A percentile compares a stretch with the other conserved stretches of the same genome.
phyloP scores from a whole-genome alignment of 2,797 vertebrate genomes.

The Lepidocolaptes lacrymiger region DNA sequence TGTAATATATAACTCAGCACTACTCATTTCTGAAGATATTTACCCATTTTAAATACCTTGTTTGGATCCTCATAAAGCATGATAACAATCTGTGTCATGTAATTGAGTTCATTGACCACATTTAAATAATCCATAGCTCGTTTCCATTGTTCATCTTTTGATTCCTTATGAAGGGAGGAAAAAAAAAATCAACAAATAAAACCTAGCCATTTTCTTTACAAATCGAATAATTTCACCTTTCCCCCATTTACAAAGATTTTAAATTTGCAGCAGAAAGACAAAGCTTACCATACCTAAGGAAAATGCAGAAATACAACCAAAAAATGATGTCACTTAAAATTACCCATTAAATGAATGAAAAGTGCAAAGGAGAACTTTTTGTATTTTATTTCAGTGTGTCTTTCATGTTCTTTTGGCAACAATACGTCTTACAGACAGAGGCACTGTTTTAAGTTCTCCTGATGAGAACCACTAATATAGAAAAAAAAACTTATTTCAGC shows the following conservation, averaged over 20 bases:
- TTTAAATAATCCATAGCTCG: slow-evolving; percentile 91
- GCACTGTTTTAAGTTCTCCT: neutral
- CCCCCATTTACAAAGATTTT: neutral
- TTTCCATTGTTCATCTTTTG: slow-evolving; percentile 91
- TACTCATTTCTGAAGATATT: neutral
- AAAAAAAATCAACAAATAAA: neutral
- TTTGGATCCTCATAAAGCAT: slow-evolving; percentile 92
- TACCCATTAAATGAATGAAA: neutral
- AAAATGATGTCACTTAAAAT: neutral
- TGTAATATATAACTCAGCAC: neutral
- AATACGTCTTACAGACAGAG: neutral
- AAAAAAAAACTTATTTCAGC: neutral
- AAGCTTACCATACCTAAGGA: neutral
- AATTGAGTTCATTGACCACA: slow-evolving; percentile 89
- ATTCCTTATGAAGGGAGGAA: slow-evolving; percentile 74
- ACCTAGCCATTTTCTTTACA: neutral
- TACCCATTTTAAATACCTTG: slow-evolving; percentile 78
- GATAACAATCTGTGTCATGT: slow-evolving; percentile 93
- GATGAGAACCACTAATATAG: neutral
- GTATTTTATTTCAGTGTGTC: neutral
- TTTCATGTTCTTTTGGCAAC: neutral
- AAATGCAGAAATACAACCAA: neutral
- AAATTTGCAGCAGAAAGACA: neutral
- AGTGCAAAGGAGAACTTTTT: neutral
- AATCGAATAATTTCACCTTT: neutral